Evolutionary conservation across 2,888 invertebrate genomes (phyloP), one percentile per base, ranked within the genome.

Genomic region (Drosophila melanosoma): DNA sequence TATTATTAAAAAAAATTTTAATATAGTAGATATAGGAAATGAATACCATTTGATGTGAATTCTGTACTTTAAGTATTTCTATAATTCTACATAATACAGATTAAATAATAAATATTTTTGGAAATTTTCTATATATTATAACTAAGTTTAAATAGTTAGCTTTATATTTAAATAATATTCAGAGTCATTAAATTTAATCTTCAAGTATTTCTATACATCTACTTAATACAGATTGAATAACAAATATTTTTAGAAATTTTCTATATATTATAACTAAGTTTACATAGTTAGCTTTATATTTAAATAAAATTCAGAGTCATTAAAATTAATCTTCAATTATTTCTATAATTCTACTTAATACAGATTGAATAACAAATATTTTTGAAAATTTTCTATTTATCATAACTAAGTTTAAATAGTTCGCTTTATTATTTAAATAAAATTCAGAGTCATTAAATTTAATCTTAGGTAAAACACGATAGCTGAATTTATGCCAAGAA

Each of bases 401-500:
- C 12, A 20, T n/a, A 20, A 12, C 33, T 38, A 33, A 5, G 15
- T 49, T 32, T 11, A 17, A 32, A 26, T 7, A 42, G 61, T 20
- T 54, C 4, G 3, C 32, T 45, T 26, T 15, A 32, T 15, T n/a
- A 38, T 32, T 40, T 74, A 52, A 36, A 69, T 48, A 56, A 52
- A 29, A 63, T 52, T 8, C 15, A 48, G 32, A 6, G 23, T n/a
- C 36, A 54, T 72, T 66, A 17, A 29, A 35, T 49, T 38, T n/a
- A 64, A 63, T 63, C 33, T 20, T 56, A 56, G 49, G 10, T 23
- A 17, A 26, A 17, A 57, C 66, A 61, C 33, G 51, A 57, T 62
- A 63, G 60, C 51, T 74, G 40, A 81, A 74, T 73, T 81, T 61
- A 76, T 81, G 67, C 56, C 59, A 56, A 68, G 51, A 81, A 72